Percentiles rank a stretch among this genome's conserved stretches.
These are phyloP conservation scores for Xiphorhynchus erythropygius DNA, from an alignment of 2,797 vertebrate genomes.

Conservation along the genomic window DNA sequence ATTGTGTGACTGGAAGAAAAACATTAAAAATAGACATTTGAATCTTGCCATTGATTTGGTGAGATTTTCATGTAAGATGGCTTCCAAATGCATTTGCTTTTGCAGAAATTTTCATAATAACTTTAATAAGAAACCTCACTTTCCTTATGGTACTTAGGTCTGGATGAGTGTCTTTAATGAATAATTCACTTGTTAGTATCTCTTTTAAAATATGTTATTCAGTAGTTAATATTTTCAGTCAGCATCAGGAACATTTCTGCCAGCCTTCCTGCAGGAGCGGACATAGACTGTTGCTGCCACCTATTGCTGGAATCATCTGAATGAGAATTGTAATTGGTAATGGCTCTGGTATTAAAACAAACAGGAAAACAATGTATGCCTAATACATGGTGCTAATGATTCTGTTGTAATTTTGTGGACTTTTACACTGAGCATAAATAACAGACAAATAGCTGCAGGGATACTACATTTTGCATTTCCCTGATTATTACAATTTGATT, in stretches of 20 bases:
- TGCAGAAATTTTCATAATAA: not conserved
- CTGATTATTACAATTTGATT: not conserved
- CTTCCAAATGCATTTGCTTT: not conserved
- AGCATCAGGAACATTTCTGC: not conserved
- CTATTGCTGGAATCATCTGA: not conserved
- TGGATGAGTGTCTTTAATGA: not conserved
- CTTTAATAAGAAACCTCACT: not conserved
- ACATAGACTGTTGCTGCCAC: not conserved
- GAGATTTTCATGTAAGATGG: not conserved
- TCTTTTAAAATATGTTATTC: not conserved
- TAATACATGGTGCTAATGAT: not conserved
- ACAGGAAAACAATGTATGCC: not conserved
- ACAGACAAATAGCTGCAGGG: not conserved
- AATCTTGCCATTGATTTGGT: not conserved
- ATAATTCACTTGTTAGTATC: not conserved
- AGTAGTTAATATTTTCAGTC: not conserved
- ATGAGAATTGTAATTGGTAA: not conserved
- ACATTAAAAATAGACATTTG: conserved; percentile 1
- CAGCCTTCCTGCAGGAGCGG: not conserved
- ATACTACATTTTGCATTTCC: not conserved
- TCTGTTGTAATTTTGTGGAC: not conserved
- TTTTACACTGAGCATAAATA: not conserved
- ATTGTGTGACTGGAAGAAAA: conserved; percentile 26
- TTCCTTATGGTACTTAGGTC: not conserved
- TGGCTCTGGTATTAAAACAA: not conserved